Conservation (phyloP, 2,888 invertebrate species). For the Diadegma fenestrale region DNA sequence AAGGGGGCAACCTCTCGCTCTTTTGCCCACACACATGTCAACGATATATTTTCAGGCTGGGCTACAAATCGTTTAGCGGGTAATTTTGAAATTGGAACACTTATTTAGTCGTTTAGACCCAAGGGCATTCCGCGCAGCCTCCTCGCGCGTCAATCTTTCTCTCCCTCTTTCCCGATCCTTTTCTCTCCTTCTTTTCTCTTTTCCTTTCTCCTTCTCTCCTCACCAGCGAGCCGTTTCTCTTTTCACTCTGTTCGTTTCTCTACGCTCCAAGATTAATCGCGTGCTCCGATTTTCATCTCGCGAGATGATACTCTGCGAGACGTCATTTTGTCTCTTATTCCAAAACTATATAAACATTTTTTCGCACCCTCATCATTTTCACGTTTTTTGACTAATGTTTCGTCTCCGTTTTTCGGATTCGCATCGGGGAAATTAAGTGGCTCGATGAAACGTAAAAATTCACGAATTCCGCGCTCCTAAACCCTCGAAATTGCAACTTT, state of each 20-base stretch:
- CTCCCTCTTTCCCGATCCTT: background rate
- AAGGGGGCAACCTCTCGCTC: slow-evolving; percentile 67
- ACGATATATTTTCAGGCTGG: slow-evolving; percentile 84
- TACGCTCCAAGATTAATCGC: slow-evolving; percentile 64
- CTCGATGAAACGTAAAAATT: background rate
- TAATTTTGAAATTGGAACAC: slow-evolving; percentile 85
- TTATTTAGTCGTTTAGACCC: slow-evolving; percentile 84
- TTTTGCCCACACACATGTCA: slow-evolving; percentile 83
- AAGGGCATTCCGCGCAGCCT: slow-evolving; percentile 76
- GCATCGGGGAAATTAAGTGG: background rate
- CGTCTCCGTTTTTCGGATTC: background rate
- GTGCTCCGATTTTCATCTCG: slow-evolving; percentile 67
- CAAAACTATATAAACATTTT: too few species aligned
- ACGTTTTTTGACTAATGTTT: background rate
- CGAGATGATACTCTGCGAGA: slow-evolving; percentile 6
- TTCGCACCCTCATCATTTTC: slow-evolving; percentile 39
- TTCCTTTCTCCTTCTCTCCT: slow-evolving; percentile 6
- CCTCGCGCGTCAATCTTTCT: slow-evolving; percentile 44
- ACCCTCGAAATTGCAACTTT: background rate
- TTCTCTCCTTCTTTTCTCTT: slow-evolving; percentile 30
- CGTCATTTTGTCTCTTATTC: background rate
- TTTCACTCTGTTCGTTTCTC: slow-evolving; percentile 42
- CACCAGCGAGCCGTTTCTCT: slow-evolving; percentile 18
- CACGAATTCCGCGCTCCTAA: background rate
- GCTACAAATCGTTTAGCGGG: slow-evolving; percentile 84